These are phyloP conservation scores for Ciconia nigra DNA, from an alignment of 2,797 vertebrate species.

Conservation along the genomic window DNA sequence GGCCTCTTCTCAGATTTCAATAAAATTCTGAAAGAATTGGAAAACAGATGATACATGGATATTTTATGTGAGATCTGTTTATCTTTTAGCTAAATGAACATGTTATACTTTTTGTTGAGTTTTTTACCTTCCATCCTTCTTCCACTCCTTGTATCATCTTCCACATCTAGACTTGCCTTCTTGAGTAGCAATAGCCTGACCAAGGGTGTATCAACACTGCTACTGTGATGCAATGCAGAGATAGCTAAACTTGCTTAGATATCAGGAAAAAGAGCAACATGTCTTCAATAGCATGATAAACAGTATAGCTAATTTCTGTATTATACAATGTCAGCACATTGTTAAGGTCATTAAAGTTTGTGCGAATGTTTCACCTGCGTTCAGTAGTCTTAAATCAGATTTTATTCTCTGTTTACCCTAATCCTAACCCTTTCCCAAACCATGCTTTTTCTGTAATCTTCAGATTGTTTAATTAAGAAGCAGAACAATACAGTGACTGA, in stretches of 20 bases:
- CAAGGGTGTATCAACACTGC: neutral
- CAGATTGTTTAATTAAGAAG: neutral
- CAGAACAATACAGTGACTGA: neutral
- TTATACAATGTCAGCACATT: neutral
- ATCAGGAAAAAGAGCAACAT: neutral
- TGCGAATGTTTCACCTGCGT: neutral
- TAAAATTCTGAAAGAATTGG: neutral
- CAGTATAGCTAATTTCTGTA: neutral
- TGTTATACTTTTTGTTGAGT: neutral
- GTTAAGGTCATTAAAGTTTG: neutral
- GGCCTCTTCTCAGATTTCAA: neutral
- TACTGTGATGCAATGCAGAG: neutral
- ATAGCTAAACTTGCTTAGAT: neutral
- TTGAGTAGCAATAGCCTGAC: neutral
- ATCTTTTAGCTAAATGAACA: neutral
- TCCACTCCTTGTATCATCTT: neutral
- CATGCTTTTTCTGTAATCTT: neutral
- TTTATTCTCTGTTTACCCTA: neutral
- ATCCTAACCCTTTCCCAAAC: neutral
- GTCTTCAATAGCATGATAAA: neutral
- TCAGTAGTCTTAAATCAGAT: neutral
- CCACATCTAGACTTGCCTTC: neutral
- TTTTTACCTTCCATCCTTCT: neutral
- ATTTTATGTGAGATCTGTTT: neutral
- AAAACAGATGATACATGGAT: neutral